Evolutionary conservation across 1,140 invertebrate genomes (phyloP).

Genomic region (Contarinia nasturtii): DNA sequence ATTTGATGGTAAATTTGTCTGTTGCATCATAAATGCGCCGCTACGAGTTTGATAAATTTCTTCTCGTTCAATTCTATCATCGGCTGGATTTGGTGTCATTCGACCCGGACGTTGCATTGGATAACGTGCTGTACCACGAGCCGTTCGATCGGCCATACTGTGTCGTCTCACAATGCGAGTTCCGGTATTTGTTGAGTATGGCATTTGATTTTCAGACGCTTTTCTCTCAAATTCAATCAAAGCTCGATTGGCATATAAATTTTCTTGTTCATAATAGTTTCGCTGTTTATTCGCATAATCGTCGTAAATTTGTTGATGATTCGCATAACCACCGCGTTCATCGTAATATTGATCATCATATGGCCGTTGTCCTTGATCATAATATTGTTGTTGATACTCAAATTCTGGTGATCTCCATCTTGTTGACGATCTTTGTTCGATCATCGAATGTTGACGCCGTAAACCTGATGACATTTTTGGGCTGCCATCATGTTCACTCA

Average conservation of each 20-base stretch:
- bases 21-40: conserved; percentile 18
- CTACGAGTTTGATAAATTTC: conserved; percentile 21
- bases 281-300: neutral
- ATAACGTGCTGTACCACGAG: conserved; percentile 1
- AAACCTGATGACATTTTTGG: conserved; percentile 5
- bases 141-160: conserved; percentile 18
- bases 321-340: neutral
- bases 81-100: neutral
- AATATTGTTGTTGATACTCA: conserved; percentile 1
- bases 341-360: neutral
- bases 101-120: conserved; percentile 4
- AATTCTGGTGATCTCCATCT: conserved; percentile 1
- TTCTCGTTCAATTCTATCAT: conserved; percentile 8
- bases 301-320: neutral
- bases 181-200: conserved; percentile 2
- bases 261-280: conserved; percentile 5
- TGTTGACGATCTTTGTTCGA: conserved; percentile 14
- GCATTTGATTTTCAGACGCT: conserved; percentile 11
- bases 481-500: conserved; percentile 18
- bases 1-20: neutral
- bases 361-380: neutral
- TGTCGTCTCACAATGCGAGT: conserved; percentile 17
- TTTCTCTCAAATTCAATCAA: conserved; percentile 21
- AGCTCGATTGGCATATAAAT: conserved; percentile 22
- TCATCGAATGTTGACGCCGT: conserved; percentile 21